A percentile compares a stretch with the other conserved stretches of the same genome.
Conservation (phyloP, 2,888 invertebrate genomes). For the Rutpela maculata region DNA sequence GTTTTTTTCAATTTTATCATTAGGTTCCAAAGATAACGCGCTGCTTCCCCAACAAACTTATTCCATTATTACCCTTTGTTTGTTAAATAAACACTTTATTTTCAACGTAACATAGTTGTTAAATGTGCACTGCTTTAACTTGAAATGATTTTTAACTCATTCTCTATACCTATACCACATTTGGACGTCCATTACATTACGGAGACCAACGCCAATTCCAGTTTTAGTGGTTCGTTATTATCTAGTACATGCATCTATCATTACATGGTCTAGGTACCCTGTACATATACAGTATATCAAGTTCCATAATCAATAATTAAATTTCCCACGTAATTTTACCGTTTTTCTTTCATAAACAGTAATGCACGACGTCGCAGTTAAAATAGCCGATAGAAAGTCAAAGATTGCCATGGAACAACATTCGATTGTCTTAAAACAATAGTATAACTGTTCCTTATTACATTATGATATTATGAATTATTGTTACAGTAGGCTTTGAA, state of each 20-base stretch:
- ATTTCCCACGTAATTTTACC: constrained; percentile 23
- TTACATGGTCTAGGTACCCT: neutral
- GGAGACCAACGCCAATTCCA: no score
- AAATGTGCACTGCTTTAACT: no score
- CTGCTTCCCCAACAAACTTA: no score
- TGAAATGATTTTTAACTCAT: no score
- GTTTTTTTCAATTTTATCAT: no score
- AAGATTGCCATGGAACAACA: constrained; percentile 57
- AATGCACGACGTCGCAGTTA: constrained; percentile 18
- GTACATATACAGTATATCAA: neutral
- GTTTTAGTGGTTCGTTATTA: neutral
- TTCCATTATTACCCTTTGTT: no score
- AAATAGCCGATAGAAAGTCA: constrained; percentile 57
- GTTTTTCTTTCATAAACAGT: constrained; percentile 6
- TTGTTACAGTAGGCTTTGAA: constrained; percentile 52
- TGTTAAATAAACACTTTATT: no score
- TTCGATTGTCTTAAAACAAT: constrained; percentile 61
- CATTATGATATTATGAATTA: constrained; percentile 47
- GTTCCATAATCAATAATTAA: constrained; percentile 8
- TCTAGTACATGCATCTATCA: neutral
- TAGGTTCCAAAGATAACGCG: no score
- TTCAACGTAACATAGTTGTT: no score
- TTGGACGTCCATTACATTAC: no score
- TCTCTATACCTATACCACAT: no score
- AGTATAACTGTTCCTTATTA: constrained; percentile 56